A percentile compares a stretch with the other conserved stretches of the same genome.
phyloP scores from a whole-genome alignment of 1,140 invertebrate species.

The Anoplophora glabripennis region DNA sequence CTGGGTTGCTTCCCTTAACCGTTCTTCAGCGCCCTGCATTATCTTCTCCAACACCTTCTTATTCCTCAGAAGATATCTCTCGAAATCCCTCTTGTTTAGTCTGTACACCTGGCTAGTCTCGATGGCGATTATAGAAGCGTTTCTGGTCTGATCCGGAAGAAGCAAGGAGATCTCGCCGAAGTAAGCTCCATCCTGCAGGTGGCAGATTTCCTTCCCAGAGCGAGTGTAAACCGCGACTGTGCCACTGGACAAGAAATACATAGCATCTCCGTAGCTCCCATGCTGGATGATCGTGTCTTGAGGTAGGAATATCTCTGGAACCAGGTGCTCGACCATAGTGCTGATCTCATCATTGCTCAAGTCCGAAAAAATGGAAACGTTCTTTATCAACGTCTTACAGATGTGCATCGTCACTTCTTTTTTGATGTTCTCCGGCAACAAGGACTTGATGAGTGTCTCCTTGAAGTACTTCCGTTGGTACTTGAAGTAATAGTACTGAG shows the following conservation, averaged over 20 bases:
- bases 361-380: conserved; percentile 26
- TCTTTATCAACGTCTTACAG: conserved; percentile 25
- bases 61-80: conserved; percentile 28
- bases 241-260: conserved; percentile 58
- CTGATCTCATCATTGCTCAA: conserved; percentile 26
- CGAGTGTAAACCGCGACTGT: conserved; percentile 56
- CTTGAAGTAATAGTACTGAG: conserved; percentile 31
- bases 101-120: conserved; percentile 57
- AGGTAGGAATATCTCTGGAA: conserved; percentile 33
- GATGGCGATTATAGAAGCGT: conserved; percentile 54
- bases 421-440: conserved; percentile 23
- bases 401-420: conserved; percentile 29
- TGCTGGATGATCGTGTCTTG: conserved; percentile 52
- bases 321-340: conserved; percentile 25
- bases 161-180: conserved; percentile 50
- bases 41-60: conserved; percentile 26
- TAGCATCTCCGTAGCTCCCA: conserved; percentile 55
- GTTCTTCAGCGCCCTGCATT: conserved; percentile 28
- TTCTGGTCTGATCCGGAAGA: conserved; percentile 52
- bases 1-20: conserved; percentile 25
- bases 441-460: conserved; percentile 31
- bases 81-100: conserved; percentile 51
- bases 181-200: conserved; percentile 42
- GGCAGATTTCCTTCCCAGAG: conserved; percentile 53
- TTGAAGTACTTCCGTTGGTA: conserved; percentile 32